Evolutionary conservation across 2,888 invertebrate genomes (phyloP), one percentile per base, ranked within the genome.

Genomic region (Ophioninae sp.): DNA sequence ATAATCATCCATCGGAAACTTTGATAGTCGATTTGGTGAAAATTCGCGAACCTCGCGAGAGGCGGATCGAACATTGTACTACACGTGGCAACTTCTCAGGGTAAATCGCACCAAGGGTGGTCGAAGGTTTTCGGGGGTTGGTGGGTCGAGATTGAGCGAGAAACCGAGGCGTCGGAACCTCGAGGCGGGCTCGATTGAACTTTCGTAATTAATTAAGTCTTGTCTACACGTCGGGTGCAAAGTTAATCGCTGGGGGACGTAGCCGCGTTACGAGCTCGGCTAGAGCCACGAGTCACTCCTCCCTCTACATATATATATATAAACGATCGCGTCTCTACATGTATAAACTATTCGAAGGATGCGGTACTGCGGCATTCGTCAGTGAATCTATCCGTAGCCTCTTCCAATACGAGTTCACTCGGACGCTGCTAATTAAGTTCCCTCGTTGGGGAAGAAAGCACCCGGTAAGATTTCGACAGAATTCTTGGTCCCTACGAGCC

Each of bases 161-260:
- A 56, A 56, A 68, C 39, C 56, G 63, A 61, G 63, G 63, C 76
- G 68, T 80, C 64, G 76, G 79, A 83, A 83, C 82, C 82, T 80
- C 79, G 82, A 84, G 73, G 58, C 64, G 80, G 74, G 73, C 69
- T 77, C 82, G 85, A 86, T 86, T 81, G 84, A 85, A 85, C 85
- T 85, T 85, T 84, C 81, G 68, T 86, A 85, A 86, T 86, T 84
- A 86, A 86, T 86, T 84, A 84, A 84, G 84, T 81, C 82, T 82
- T 84, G 86, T 83, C 84, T 85, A 85, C 86, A 86, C 85, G 71
- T 74, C 76, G 79, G 72, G 83, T 80, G 81, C 72, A 85, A 85
- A 84, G 85, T 86, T 86, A 86, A 86, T 86, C 84, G 84, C 82
- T 76, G 59, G 58, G 56, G 67, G 51, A 51, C 51, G 51, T 51